Evolutionary conservation across 2,113 vertebrate genomes (phyloP).

Genomic region (Oncorhynchus keta): DNA sequence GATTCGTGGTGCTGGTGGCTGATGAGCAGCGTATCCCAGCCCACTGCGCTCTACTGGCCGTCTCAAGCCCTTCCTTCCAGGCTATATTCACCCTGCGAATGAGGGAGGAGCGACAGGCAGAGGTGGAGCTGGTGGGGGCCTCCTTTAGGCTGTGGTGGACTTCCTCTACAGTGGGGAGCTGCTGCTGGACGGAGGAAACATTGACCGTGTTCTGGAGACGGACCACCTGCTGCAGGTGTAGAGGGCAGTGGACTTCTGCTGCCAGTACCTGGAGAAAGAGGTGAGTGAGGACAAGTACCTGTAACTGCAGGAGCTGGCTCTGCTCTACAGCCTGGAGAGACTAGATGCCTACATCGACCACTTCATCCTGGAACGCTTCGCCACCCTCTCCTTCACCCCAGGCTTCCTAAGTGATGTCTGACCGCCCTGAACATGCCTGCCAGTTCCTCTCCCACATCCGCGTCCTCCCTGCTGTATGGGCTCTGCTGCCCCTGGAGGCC

Average conservation of each 20-base stretch:
- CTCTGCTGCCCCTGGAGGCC: conserved; percentile 81
- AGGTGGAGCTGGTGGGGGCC: conserved; percentile 88
- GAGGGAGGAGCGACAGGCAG: conserved; percentile 87
- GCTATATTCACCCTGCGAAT: conserved; percentile 96
- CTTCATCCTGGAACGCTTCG: conserved; percentile 85
- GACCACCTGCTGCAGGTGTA: conserved; percentile 93
- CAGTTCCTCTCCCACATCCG: conserved; percentile 86
- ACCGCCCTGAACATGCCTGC: conserved; percentile 73
- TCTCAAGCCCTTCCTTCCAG: conserved; percentile 94
- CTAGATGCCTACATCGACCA: conserved; percentile 86
- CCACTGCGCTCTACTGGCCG: conserved; percentile 86
- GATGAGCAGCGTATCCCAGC: conserved; percentile 81
- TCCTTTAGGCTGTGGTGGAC: conserved; percentile 88
- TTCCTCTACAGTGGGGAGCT: conserved; percentile 91
- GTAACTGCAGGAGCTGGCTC: conserved; percentile 90
- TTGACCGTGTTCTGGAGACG: conserved; percentile 85
- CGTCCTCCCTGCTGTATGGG: conserved; percentile 79
- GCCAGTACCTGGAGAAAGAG: conserved; percentile 89
- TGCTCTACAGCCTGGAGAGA: conserved; percentile 88
- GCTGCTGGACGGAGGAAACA: conserved; percentile 85
- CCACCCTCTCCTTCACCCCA: conserved; percentile 81
- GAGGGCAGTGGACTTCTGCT: conserved; percentile 93
- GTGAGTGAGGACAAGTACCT: conserved; percentile 92
- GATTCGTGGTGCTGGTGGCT: conserved; percentile 88
- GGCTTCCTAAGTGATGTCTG: conserved; percentile 84